phyloP scores from a whole-genome alignment of 2,888 invertebrate species.

The Mimas tiliae region DNA sequence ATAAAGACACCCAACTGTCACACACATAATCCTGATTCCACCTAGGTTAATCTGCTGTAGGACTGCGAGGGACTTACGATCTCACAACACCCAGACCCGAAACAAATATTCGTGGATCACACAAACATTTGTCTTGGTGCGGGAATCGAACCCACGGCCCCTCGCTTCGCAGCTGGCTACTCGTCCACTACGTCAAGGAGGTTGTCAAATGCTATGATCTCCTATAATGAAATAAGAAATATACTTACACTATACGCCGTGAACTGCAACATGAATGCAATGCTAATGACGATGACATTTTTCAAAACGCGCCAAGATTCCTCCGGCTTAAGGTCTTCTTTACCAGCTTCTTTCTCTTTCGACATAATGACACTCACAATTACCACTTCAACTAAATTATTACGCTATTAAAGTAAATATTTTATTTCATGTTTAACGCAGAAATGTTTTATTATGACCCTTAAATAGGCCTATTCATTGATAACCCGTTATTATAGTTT shows the following conservation, averaged over 20 bases:
- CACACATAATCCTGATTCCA: too few species aligned
- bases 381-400: background rate
- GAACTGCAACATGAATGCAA: conserved; percentile 87
- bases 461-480: too few species aligned
- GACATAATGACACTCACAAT: conserved; percentile 33
- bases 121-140: too few species aligned
- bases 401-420: background rate
- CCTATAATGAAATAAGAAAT: background rate
- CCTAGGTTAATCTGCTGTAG: too few species aligned
- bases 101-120: too few species aligned
- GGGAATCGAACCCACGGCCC: too few species aligned
- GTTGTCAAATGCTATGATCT: too few species aligned
- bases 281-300: conserved; percentile 81
- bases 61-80: too few species aligned
- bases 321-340: conserved; percentile 46
- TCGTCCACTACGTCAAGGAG: too few species aligned
- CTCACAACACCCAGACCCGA: too few species aligned
- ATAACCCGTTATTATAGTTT: background rate
- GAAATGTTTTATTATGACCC: background rate
- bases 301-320: conserved; percentile 75
- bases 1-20: too few species aligned
- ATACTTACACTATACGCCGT: conserved; percentile 80
- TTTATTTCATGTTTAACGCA: background rate
- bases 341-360: conserved; percentile 37
- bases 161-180: too few species aligned